Evolutionary conservation across 2,888 invertebrate species (phyloP).

Genomic region (Thymelicus lineola): DNA sequence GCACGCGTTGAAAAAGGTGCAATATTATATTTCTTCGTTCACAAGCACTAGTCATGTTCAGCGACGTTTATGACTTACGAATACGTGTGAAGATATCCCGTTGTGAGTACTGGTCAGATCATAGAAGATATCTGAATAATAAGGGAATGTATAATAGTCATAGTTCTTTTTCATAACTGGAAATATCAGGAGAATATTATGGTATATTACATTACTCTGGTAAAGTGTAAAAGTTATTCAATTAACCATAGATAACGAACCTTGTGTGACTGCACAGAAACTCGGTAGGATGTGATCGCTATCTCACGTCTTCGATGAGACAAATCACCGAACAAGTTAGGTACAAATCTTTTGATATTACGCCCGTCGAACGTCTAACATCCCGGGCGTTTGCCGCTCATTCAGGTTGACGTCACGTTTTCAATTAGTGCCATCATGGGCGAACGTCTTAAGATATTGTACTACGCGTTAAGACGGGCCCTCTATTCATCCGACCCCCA

Average conservation of each 20-base stretch:
- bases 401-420: constrained; percentile 70
- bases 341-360: constrained; percentile 37
- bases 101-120: neutral
- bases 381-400: constrained; percentile 39
- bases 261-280: neutral
- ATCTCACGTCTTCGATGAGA: neutral
- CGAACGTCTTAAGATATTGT: constrained; percentile 61
- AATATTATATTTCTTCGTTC: constrained; percentile 3
- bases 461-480: constrained; percentile 43
- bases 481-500: constrained; percentile 49
- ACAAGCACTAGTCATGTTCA: neutral
- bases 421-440: constrained; percentile 73
- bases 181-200: no score
- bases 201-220: no score
- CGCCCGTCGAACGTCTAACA: constrained; percentile 31
- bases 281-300: neutral
- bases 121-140: neutral
- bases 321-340: constrained; percentile 10
- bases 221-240: no score
- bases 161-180: no score
- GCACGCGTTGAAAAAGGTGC: neutral
- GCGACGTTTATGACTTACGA: neutral
- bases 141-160: no score
- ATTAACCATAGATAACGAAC: neutral
- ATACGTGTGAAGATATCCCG: neutral